Evolutionary conservation across 2,113 vertebrate genomes (phyloP).

Genomic region (Gallinago media): DNA sequence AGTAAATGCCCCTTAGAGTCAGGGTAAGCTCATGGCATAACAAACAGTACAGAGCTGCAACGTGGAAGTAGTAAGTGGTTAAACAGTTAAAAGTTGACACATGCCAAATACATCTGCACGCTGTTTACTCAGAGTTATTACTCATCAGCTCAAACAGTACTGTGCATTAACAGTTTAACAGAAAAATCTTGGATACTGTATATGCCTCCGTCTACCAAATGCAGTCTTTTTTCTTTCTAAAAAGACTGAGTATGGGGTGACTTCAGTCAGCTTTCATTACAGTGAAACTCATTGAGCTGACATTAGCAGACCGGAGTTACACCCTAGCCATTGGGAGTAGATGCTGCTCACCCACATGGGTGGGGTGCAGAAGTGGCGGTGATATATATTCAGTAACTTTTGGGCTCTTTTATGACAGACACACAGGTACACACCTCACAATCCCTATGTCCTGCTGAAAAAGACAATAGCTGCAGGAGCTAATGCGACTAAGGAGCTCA

Average conservation of each 20-base stretch:
- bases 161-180: not conserved
- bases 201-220: not conserved
- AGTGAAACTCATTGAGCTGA: not conserved
- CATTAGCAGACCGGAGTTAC: not conserved
- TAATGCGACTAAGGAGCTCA: not conserved
- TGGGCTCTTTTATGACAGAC: not conserved
- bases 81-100: not conserved
- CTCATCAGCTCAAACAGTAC: not conserved
- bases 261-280: not conserved
- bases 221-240: not conserved
- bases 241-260: not conserved
- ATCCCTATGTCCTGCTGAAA: not conserved
- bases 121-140: not conserved
- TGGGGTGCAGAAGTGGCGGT: not conserved
- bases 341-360: not conserved
- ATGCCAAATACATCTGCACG: not conserved
- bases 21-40: not conserved
- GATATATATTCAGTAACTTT: not conserved
- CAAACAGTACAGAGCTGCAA: not conserved
- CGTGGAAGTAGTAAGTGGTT: not conserved
- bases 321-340: not conserved
- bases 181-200: not conserved
- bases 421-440: accelerated
- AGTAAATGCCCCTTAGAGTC: not conserved
- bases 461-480: not conserved